Base-by-base conservation (phyloP, 2,797 vertebrate species). In the Diglossa cyanea region DNA sequence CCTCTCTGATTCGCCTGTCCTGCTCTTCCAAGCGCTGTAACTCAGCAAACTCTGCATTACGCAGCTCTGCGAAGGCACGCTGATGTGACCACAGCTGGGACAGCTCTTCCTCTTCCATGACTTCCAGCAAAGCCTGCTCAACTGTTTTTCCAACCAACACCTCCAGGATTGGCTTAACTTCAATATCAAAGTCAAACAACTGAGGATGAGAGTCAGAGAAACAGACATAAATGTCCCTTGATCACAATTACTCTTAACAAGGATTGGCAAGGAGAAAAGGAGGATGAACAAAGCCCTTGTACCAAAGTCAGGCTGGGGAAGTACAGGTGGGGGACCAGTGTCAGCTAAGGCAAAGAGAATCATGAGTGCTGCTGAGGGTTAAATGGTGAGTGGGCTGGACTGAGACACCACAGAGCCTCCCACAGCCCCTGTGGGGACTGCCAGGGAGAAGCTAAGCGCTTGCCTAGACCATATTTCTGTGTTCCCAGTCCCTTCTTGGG, bases 41-140 rank as follows among this genome's bases (percentile, higher is more conserved):
- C 95, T 99, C 99, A 19, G 98, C 98, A 68, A 99, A 97, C 80
- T 99, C 98, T 0, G 97, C 96, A 0, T 98, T 98, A 21, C 98
- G 97, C 35, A 98, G 96, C 95, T 99, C 99, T 30, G 97, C 90
- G 0, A 98, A 99, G 1, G 95, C 97, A 6, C 90, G 91, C 95
- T 99, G 99, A 76, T 96, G 98, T 28, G 97, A 96, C 82, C 67
- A 95, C 60, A 99, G 97, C 45, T 84, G 96, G 51, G 98, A 98
- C 95, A 99, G 93, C 96, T 99, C 99, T 65, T 99, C 99, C 86
- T 99, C 99, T 90, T 99, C 99, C 98, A 98, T 98, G 70, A 99
- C 99, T 95, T 99, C 99, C 95, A 98, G 94, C 87, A 99, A 98
- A 28, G 99, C 97, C 97, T 99, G 99, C 83, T 99, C 99, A 37